Evolutionary conservation across 2,113 vertebrate species (phyloP).

Genomic region (Stegostoma tigrinum): DNA sequence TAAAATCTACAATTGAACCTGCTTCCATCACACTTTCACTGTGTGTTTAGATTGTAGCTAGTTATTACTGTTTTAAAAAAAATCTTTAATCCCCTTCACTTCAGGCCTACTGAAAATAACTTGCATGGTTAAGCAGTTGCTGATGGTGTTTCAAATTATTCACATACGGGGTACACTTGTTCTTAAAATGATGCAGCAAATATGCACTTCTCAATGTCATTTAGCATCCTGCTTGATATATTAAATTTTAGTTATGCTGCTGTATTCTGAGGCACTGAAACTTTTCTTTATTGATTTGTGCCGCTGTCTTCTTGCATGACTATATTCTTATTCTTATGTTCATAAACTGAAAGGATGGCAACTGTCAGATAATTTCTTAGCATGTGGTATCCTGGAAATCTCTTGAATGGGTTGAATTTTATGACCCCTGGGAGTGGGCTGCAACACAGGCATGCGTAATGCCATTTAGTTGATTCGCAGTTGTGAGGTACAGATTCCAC

Average conservation of each 20-base stretch:
- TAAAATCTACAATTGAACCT: background rate
- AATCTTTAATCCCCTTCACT: background rate
- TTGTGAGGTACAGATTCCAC: background rate
- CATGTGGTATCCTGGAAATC: background rate
- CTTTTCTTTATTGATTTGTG: background rate
- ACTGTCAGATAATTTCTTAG: background rate
- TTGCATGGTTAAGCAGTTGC: background rate
- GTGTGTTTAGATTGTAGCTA: background rate
- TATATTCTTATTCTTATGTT: background rate
- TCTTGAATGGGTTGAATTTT: background rate
- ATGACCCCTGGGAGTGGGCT: background rate
- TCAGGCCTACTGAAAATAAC: background rate
- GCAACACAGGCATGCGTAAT: background rate
- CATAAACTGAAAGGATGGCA: background rate
- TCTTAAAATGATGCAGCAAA: background rate
- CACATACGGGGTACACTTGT: background rate
- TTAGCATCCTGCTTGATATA: background rate
- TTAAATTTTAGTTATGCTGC: background rate
- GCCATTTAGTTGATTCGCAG: background rate
- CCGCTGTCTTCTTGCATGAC: background rate
- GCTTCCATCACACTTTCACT: background rate
- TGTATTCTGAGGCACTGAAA: background rate
- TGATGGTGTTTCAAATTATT: background rate
- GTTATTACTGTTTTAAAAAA: background rate
- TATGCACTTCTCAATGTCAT: background rate